These are phyloP conservation scores for Athrips mouffetella DNA, from an alignment of 2,888 invertebrate species.

Conservation along the genomic window DNA sequence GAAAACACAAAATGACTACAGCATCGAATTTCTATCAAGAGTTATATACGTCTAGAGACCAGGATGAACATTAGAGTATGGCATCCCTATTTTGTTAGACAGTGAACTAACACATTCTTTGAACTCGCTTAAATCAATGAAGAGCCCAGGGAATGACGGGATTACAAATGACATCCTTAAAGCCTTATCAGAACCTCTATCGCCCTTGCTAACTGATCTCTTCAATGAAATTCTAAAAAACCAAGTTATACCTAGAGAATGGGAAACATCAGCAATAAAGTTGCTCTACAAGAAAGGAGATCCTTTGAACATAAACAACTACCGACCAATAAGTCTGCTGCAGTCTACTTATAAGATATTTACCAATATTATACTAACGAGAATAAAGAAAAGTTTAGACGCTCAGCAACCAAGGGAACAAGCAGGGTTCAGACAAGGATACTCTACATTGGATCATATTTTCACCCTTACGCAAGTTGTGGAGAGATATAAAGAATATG, in stretches of 20 bases:
- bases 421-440: no score
- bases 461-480: no score
- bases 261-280: background rate
- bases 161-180: constrained; percentile 5
- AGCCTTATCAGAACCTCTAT: background rate
- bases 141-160: constrained; percentile 1
- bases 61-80: background rate
- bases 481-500: constrained; percentile 1
- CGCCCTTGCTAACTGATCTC: no score
- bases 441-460: no score
- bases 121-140: background rate
- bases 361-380: background rate
- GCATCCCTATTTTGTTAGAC: background rate
- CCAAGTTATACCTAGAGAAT: background rate
- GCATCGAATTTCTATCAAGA: background rate
- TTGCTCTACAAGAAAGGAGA: background rate
- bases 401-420: constrained; percentile 1
- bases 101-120: no score
- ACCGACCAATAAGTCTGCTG: background rate
- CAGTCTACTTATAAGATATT: background rate
- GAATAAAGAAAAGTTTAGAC: background rate
- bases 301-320: background rate
- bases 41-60: background rate
- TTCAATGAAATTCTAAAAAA: no score
- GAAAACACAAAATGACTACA: background rate